phyloP scores from a whole-genome alignment of 2,113 vertebrate genomes.

The Alethe diademata region DNA sequence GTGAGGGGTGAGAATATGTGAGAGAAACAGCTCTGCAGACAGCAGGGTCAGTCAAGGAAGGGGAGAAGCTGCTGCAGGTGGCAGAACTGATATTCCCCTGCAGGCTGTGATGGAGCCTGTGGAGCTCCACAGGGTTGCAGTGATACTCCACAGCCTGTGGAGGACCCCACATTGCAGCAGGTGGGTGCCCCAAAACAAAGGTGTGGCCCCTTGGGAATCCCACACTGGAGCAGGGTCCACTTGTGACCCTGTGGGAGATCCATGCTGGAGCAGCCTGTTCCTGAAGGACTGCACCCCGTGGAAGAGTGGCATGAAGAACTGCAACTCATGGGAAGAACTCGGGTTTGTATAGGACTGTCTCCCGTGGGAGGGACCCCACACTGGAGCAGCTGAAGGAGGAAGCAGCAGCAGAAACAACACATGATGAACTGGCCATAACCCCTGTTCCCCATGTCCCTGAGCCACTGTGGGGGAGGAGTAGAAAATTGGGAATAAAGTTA shows the following conservation, averaged over 20 bases:
- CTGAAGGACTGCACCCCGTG: neutral
- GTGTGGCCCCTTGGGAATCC: rapidly evolving
- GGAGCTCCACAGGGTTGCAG: neutral
- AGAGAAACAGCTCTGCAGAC: neutral
- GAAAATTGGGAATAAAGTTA: neutral
- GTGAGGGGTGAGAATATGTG: neutral
- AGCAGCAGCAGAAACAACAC: neutral
- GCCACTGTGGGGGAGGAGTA: neutral
- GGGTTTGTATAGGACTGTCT: neutral
- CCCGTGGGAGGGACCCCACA: neutral
- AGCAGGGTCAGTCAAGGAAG: too few relatives aligned
- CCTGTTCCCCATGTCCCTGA: neutral
- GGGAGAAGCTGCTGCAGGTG: neutral
- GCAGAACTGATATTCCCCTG: neutral
- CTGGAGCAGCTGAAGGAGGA: neutral
- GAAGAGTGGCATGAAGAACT: neutral
- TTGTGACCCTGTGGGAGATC: neutral
- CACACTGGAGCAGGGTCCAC: neutral
- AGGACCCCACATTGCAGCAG: neutral
- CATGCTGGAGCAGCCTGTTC: neutral
- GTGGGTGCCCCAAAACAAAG: neutral
- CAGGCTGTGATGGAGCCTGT: neutral
- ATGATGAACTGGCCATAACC: neutral
- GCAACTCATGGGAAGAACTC: neutral
- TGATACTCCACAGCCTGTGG: neutral